Conservation (phyloP, 2,113 vertebrate genomes). For the Lichenostomus cassidix region DNA sequence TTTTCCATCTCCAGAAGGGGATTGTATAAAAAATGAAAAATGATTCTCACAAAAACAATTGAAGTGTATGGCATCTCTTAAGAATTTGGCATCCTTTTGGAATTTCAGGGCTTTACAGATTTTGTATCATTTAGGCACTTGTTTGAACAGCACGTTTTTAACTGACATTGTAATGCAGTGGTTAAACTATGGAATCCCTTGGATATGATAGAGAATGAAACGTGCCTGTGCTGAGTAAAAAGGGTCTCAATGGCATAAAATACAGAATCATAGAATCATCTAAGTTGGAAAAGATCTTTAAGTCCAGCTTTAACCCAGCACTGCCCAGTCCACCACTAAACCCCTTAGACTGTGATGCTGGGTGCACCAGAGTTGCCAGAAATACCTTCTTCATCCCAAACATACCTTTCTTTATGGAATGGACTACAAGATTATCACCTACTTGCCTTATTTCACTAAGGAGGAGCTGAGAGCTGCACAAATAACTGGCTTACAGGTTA, state of each 20-base stretch:
- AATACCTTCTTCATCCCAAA: not conserved
- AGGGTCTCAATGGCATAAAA: not conserved
- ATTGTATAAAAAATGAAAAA: not conserved
- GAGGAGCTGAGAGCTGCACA: not conserved
- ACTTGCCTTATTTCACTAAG: not conserved
- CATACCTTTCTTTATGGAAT: not conserved
- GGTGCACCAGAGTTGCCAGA: not conserved
- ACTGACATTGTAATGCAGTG: not conserved
- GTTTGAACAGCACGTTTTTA: not conserved
- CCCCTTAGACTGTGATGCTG: not conserved
- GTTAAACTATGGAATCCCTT: not conserved
- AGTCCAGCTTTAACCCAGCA: not conserved
- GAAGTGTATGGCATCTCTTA: not conserved
- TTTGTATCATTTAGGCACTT: not conserved
- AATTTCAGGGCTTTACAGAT: not conserved
- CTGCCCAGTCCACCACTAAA: not conserved
- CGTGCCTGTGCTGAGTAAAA: not conserved
- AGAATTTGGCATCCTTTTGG: not conserved
- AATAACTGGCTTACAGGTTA: slow-evolving; percentile 14
- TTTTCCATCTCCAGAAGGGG: not conserved
- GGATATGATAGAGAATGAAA: not conserved
- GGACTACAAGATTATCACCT: not conserved
- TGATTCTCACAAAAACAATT: not conserved
- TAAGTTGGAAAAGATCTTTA: not conserved
- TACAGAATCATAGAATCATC: not conserved